Base-by-base conservation (phyloP, 2,797 vertebrate species). In the Pipistrellus kuhlii region DNA sequence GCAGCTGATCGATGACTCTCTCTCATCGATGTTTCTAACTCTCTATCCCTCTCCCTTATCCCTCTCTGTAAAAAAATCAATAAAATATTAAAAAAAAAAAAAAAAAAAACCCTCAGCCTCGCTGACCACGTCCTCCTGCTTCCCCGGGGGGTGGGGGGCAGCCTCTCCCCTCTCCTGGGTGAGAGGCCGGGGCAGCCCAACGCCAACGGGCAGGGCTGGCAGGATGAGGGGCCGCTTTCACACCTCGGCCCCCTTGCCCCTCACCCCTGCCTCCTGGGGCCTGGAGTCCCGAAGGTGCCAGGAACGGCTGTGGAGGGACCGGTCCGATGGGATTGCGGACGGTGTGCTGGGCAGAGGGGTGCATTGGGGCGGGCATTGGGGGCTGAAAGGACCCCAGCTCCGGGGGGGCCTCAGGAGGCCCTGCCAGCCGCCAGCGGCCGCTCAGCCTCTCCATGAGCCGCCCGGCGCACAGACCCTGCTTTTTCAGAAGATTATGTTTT, bases 401-500 rank as follows among this genome's bases (percentile, higher is more conserved):
- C 8, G 12, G 32, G 6, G 1, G 85, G 91, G 77, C 51, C 68
- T 46, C 84, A 53, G 44, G 27, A 4, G 46, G 57, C 25, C 90
- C 78, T 64, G 20, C 76, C 94, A 76, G 64, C 96, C 0, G 13
- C 90, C 57, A 83, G 86, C 85, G 73, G 84, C 92, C 81, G 27
- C 86, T 72, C 66, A 35, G 73, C 77, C 93, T 90, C 89, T 53
- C 87, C 46, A 10, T 15, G 68, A 91, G 64, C 83, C 46, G 8
- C 20, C 12, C 32, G 3, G 92, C 88, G 85, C 55, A 87, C 27
- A 38, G 51, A 90, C 88, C n/a, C 12, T 6, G 27, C 93, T 95
- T 96, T 94, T 95, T 95, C 95, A 93, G 91, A 97, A 94, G 95
- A 96, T 94, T 94, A 96, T 83, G 96, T 96, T 97, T 97, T 96